Percentiles rank a stretch among this genome's conserved stretches.
These are phyloP conservation scores for Cotesia vestalis DNA, from an alignment of 1,140 invertebrate genomes.

Conservation along the genomic window DNA sequence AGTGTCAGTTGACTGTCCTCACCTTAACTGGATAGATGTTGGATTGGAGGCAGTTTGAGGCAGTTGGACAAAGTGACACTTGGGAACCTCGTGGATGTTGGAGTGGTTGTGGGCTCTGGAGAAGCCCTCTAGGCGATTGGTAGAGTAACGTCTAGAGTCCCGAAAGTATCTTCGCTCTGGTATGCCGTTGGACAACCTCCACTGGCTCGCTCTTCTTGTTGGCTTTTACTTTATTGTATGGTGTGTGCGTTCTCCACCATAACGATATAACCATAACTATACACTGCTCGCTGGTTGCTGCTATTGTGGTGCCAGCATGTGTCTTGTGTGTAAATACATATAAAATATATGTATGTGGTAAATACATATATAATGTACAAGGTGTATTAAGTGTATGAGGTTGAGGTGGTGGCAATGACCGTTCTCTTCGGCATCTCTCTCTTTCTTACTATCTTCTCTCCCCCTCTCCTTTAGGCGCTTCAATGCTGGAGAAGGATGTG, in stretches of 20 bases:
- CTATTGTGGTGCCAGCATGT: not conserved
- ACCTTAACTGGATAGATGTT: too few species aligned
- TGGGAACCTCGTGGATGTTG: too few species aligned
- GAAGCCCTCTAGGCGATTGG: constrained; percentile 24
- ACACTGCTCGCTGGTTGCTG: not conserved
- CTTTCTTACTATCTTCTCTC: constrained; percentile 37
- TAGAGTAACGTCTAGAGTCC: constrained; percentile 21
- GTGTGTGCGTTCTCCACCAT: not conserved
- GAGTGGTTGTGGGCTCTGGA: not conserved
- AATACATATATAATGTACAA: too few species aligned
- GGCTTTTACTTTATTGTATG: not conserved
- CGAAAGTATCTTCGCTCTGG: constrained; percentile 26
- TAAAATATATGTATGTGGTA: constrained; percentile 13
- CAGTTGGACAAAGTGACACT: too few species aligned
- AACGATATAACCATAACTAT: too few species aligned
- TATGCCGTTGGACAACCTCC: constrained; percentile 31
- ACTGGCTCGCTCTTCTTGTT: constrained; percentile 10
- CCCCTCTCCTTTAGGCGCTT: constrained; percentile 36
- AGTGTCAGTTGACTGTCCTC: too few species aligned
- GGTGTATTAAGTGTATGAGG: too few species aligned
- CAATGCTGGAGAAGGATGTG: not conserved
- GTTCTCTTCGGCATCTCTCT: constrained; percentile 50
- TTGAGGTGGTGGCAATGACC: constrained; percentile 65
- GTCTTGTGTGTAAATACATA: not conserved
- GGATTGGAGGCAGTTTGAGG: too few species aligned